Evolutionary conservation across 2,888 invertebrate genomes (phyloP), one percentile per base, ranked within the genome.

Genomic region (Adelphocoris suturalis): DNA sequence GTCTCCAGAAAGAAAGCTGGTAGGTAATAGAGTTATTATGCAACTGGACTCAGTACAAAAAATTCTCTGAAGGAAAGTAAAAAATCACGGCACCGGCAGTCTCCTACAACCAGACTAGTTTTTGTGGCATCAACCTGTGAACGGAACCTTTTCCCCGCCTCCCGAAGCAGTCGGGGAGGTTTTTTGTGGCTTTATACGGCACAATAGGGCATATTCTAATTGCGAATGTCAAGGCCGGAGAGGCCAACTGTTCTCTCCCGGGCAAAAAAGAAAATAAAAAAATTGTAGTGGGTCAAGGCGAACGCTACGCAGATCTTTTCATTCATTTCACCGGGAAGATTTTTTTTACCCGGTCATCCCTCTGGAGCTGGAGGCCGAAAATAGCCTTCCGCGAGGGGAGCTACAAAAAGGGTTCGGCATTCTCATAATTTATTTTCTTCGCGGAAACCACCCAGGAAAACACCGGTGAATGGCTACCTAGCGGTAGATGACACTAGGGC

Each of bases 181-280:
- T 13, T 23, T 86, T 86, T 86, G 86, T 86, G n/a, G 68, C 23
- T 68, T 19, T 14, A n/a, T 37, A 68, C 28, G 46, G 68, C 86
- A 86, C 68, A 75, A 86, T 68, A 47, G 86, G 82, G 75, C 86
- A 86, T 86, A 86, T 86, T 86, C 86, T 86, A 86, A 86, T 86
- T 86, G 86, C 86, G 75, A 86, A 86, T 86, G 86, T 86, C 86
- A 86, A 86, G 86, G 86, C 13, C 86, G 86, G n/a, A 86, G n/a
- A 11, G 52, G 9, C 46, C 46, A 9, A 23, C 0, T 7, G 61
- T 28, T 14, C 16, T 46, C 75, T 27, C 27, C 47, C 75, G 75
- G 23, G 86, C 86, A 75, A 86, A 75, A 86, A 37, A 37, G 37
- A 2, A 37, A 37, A 37, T 37, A 7, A 37, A 37, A 37, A 86